A percentile compares a stretch with the other conserved stretches of the same genome.
These are phyloP conservation scores for Chaetorhynchus papuensis DNA, from an alignment of 2,113 vertebrate genomes.

Conservation along the genomic window DNA sequence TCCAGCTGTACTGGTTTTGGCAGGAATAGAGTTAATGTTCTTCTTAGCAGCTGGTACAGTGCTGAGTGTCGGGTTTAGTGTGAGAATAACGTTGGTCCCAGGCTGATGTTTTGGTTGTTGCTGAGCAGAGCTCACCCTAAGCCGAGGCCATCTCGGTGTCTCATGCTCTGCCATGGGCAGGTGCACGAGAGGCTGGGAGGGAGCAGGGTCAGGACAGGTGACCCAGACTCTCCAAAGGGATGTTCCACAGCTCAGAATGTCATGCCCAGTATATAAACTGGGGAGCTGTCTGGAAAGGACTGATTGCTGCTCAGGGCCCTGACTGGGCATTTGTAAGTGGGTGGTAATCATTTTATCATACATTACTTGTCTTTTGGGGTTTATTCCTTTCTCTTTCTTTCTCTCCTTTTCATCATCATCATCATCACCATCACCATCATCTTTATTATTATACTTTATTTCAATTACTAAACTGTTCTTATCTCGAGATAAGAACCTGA, in stretches of 20 bases:
- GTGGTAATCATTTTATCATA: neutral
- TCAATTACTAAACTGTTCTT: neutral
- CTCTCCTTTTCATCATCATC: neutral
- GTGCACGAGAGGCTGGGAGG: neutral
- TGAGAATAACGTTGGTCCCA: neutral
- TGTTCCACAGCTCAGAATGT: too few relatives aligned
- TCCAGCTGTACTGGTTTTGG: neutral
- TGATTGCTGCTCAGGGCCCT: neutral
- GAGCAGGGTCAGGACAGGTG: neutral
- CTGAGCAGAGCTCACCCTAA: neutral
- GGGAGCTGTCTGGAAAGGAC: neutral
- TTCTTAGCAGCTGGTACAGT: neutral
- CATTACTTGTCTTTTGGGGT: neutral
- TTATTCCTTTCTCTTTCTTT: neutral
- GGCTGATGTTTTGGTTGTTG: neutral
- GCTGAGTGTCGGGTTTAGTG: neutral
- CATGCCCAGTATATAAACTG: too few relatives aligned
- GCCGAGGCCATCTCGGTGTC: neutral
- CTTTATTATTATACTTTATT: neutral
- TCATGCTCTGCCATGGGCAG: neutral
- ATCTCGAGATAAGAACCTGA: neutral
- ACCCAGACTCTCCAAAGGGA: neutral
- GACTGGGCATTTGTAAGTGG: rapidly evolving
- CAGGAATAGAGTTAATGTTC: neutral
- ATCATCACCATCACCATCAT: neutral